Evolutionary conservation across 2,888 invertebrate species (phyloP), one percentile per base, ranked within the genome.

Genomic region (Hemithea aestivaria): DNA sequence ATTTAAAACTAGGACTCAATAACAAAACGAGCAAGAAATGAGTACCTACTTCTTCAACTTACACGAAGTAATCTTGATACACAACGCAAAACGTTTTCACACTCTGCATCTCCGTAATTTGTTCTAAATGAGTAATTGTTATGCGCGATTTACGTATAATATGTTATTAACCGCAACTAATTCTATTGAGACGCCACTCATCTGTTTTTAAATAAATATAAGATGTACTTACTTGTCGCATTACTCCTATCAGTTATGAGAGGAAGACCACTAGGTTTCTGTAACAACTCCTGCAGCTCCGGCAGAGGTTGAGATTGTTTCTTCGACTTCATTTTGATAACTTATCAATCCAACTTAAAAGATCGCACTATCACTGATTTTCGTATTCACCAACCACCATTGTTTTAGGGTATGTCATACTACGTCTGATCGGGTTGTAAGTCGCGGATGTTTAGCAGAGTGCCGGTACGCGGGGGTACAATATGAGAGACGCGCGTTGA

Each of bases 241-340:
- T 72, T 78, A 51, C 56, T 60, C 35, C 53, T 70, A 31, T 70
- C 72, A 7, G 57, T 53, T 16, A 72, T 41, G 26, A 73, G 62
- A 35, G 68, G 64, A 31, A 67, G 57, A 51, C 65, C 64, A 54
- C 56, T 59, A 10, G 79, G 75, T 51, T 80, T 83, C 55, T 79
- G 79, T 38, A 87, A 67, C 44, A 87, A 56, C 52, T 82, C 85
- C 59, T 87, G 74, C 51, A 85, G 65, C 67, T 87, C 85, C 16
- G 82, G 72, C 57, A 68, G 75, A 27, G 64, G 56, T 37, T 57
- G 64, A 20, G 50, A 25, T 10, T 67, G 73, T 40, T 51, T 66
- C 42, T 58, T 74, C 16, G 74, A 49, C 55, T 77, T 81, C 84
- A 84, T 84, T 20, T 56, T 64, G 21, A 37, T 37, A 36, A 35